phyloP scores from a whole-genome alignment of 2,797 vertebrate species.

The Aulostomus chinensis region DNA sequence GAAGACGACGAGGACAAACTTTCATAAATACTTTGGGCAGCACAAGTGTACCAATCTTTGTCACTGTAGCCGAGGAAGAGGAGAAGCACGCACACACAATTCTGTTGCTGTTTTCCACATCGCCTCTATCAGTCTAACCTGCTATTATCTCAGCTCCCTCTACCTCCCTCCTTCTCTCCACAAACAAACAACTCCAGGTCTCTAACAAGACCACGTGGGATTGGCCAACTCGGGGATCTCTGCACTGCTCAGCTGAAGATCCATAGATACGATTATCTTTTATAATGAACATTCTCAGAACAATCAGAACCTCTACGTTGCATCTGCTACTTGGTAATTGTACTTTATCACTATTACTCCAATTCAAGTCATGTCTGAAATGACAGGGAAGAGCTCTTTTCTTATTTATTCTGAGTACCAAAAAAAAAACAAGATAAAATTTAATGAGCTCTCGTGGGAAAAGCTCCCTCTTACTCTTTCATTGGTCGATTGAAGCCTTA shows the following conservation, averaged over 20 bases:
- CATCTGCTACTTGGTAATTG: background rate
- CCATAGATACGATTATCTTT: no score
- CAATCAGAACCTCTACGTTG: background rate
- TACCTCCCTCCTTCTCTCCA: constrained; percentile 7
- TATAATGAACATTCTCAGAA: background rate
- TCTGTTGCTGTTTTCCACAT: constrained; percentile 18
- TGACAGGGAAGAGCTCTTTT: constrained; percentile 16
- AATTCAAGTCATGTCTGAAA: constrained; percentile 26
- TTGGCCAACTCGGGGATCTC: constrained; percentile 40
- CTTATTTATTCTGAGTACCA: constrained; percentile 32
- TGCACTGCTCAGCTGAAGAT: constrained; percentile 34
- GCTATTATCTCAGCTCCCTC: constrained; percentile 24
- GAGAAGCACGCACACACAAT: constrained; percentile 1
- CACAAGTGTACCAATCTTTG: no score
- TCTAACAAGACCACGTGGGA: constrained; percentile 65
- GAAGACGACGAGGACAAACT: no score
- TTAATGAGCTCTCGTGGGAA: constrained; percentile 68
- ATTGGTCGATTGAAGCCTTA: constrained; percentile 27
- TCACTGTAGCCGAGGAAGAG: no score
- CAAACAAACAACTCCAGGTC: constrained; percentile 57
- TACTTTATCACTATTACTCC: constrained; percentile 1
- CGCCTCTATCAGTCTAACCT: constrained; percentile 19
- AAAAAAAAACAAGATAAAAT: constrained; percentile 38
- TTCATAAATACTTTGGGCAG: no score
- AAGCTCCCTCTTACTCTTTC: constrained; percentile 20